Evolutionary conservation across 1,140 invertebrate genomes (phyloP), one percentile per base, ranked within the genome.

Genomic region (Drosophila obscura): DNA sequence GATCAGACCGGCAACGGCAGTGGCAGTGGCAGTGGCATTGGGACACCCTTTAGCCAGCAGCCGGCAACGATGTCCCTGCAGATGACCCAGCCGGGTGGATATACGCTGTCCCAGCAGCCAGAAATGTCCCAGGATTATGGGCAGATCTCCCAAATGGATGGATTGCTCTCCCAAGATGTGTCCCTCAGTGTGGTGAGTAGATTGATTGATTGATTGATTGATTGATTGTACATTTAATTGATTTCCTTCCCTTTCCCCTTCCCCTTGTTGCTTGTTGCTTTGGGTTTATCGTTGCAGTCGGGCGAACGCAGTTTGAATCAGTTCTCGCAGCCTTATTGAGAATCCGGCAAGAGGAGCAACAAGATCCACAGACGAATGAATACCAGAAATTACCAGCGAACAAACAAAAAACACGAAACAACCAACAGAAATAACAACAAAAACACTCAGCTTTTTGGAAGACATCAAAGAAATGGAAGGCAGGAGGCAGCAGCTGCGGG

Each of bases 71-170:
- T 61, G 95, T 88, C 95, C 13, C 95, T 96, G 87, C 93, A 94
- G 15, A 95, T 95, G 91, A 94, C 94, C 0, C 94, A 96, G 87
- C 94, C 95, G 44, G 92, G 95, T 50, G 93, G 95, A 50, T 93
- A 94, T 91, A 92, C 92, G 50, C 93, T 96, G 76, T 96, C 96
- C 0, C 96, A 97, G 22, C 96, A 97, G 90, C 95, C 96, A 0
- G 96, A 97, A 87, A 93, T 97, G 31, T 96, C 96, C 48, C 96
- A 98, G 93, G 97, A 99, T 92, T 96, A 96, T 71, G 97, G 98
- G 73, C 97, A 97, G 91, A 97, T 97, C 81, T 98, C 97, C 28
- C 97, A 98, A 92, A 97, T 97, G 93, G 98, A 99, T 90, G 97
- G 97, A 46, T 94, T 99, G 65, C 93, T 99, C 73, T 99, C 97